Evolutionary conservation across 2,113 vertebrate species (phyloP), one percentile per base, ranked within the genome.

Genomic region (Pseudopodoces humilis): DNA sequence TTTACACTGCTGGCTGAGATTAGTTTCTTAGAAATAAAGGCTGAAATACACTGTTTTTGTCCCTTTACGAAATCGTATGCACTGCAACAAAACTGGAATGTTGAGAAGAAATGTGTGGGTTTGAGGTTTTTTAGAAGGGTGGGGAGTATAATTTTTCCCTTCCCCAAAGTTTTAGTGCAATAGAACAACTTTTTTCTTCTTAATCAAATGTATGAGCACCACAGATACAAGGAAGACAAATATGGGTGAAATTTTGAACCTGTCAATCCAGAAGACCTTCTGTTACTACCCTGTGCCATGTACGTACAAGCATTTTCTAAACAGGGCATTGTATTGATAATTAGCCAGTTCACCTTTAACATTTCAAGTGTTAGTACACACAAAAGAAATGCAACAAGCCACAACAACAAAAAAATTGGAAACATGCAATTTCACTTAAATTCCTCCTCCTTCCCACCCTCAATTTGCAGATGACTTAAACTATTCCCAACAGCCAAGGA

Each of bases 341-440:
- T 87, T 16, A 94, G 70, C 83, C 91, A 82, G 86, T 65, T 90
- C 90, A 93, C 72, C 86, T 82, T 96, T 91, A 97, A 92, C 69
- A 88, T 97, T 81, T 97, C 78, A 88, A 80, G 95, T 96, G 96
- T 98, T 98, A 98, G 97, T 98, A 96, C 79, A 94, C 97, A 96
- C 96, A 96, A 95, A 96, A 90, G 76, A 97, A 97, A 97, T 94
- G 91, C 95, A 97, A 89, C 96, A 98, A 97, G 97, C 97, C 96
- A 98, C 95, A 96, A 94, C 96, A 95, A 96, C 88, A 93, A 74
- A 71, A 97, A 97, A 94, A 97, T 28, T 31, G 35, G 76, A 81
- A 97, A 95, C 98, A 98, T 98, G 98, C 98, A 98, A 95, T 93
- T 92, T 95, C 86, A 79, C 92, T 96, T 67, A 81, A 94, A 96